A percentile compares a stretch with the other conserved stretches of the same genome.
Conservation (phyloP, 2,888 invertebrate species). For the Drosophila macrospina region DNA sequence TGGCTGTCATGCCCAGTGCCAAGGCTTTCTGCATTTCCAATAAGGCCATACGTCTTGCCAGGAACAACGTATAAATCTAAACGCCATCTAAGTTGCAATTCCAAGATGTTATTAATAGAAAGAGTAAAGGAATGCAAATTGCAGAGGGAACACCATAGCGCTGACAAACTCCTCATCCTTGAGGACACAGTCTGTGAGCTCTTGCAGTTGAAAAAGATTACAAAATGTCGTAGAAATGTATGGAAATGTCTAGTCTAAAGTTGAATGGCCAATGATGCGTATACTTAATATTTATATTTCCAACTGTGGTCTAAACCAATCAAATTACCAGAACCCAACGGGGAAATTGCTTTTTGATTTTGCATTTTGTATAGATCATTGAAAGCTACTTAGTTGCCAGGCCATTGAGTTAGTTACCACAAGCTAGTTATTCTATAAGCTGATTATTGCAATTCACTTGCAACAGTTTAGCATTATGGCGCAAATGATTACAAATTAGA, state of each 20-base stretch:
- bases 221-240: conserved; percentile 2
- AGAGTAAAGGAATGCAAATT: conserved; percentile 1
- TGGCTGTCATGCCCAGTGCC: conserved; percentile 11
- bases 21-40: conserved; percentile 7
- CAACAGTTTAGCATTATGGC: no score
- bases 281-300: no score
- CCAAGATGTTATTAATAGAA: conserved; percentile 20
- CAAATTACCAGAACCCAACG: no score
- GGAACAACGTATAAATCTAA: conserved; percentile 18
- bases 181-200: background rate
- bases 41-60: conserved; percentile 12
- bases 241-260: background rate
- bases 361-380: no score
- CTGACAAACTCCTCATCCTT: conserved; percentile 1
- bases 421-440: background rate
- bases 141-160: background rate
- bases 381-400: no score
- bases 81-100: conserved; percentile 21
- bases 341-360: no score
- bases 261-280: no score
- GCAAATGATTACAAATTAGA: no score
- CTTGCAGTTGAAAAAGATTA: background rate
- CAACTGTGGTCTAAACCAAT: no score
- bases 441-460: background rate
- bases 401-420: no score